Evolutionary conservation across 2,888 invertebrate species (phyloP), one percentile per base, ranked within the genome.

Genomic region (Pseudococcus viburni): DNA sequence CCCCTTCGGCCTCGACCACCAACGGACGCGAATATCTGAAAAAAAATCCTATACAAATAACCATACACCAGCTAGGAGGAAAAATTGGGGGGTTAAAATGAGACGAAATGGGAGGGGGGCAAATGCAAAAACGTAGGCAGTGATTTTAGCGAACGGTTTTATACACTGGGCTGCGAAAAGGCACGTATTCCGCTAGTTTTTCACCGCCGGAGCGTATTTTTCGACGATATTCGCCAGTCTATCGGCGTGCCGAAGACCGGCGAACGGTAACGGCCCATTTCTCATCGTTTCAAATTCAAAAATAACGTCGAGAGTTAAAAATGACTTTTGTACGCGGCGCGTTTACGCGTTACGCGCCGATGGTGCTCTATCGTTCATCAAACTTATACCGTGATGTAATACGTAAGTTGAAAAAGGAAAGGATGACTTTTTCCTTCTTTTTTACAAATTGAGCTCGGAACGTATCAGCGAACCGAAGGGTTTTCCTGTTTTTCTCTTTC

Each of bases 221-320:
- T 80, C 42, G 80, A 80, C 80, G 80, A 80, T 77, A 77, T 80
- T 33, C 26, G 26, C 80, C 80, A 80, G 80, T 80, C 80, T 42
- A 80, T 80, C 80, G 17, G 80, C 17, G 26, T 33, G n/a, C 11
- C 77, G 22, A 26, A 5, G 80, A 80, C 80, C 80, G 80, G n/a
- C 80, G 80, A 80, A 80, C 80, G 80, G 80, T 80, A 80, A 80
- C 80, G 80, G 80, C 9, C 42, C 80, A 80, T 80, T 80, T 80
- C 80, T 80, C 80, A 80, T 42, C 26, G n/a, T 80, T 80, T 39
- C n/a, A 80, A 80, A 80, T 80, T 80, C 42, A 80, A 80, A 80
- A 42, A 80, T 80, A 39, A 42, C 42, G 80, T 80, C 80, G 80
- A 80, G 80, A 42, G 80, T 80, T 80, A 42, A 42, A 80, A 80